Percentiles rank a stretch among this genome's conserved stretches.
Evolutionary conservation across 2,113 vertebrate genomes (phyloP).

Genomic region (Thomomys bottae): DNA sequence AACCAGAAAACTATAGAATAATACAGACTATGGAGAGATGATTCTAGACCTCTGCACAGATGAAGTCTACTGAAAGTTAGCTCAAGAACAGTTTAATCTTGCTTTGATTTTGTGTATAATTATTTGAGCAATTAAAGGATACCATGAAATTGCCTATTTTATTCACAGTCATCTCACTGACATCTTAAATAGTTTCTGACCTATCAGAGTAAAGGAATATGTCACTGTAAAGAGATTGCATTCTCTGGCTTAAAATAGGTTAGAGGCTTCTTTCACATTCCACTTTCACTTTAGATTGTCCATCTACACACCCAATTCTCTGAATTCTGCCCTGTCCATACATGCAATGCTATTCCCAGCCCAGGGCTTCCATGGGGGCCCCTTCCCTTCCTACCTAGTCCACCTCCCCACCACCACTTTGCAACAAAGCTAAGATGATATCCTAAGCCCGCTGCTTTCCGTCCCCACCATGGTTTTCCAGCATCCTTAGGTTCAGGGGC

Average conservation of each 20-base stretch:
- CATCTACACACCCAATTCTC: neutral
- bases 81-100: neutral
- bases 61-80: neutral
- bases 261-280: neutral
- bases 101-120: neutral
- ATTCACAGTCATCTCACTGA: neutral
- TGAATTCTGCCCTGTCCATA: neutral
- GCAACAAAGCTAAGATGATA: neutral
- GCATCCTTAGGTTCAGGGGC: neutral
- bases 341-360: rapidly evolving
- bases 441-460: neutral
- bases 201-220: neutral
- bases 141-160: neutral
- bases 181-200: neutral
- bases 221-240: neutral
- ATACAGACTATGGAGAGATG: neutral
- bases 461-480: neutral
- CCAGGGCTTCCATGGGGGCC: neutral
- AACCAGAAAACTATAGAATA: neutral
- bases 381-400: no score
- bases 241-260: neutral
- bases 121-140: neutral
- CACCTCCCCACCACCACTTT: neutral
- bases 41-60: no score
- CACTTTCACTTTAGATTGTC: neutral